Base-by-base conservation (phyloP, 2,888 invertebrate genomes). In the Allophyes oxyacanthae region DNA sequence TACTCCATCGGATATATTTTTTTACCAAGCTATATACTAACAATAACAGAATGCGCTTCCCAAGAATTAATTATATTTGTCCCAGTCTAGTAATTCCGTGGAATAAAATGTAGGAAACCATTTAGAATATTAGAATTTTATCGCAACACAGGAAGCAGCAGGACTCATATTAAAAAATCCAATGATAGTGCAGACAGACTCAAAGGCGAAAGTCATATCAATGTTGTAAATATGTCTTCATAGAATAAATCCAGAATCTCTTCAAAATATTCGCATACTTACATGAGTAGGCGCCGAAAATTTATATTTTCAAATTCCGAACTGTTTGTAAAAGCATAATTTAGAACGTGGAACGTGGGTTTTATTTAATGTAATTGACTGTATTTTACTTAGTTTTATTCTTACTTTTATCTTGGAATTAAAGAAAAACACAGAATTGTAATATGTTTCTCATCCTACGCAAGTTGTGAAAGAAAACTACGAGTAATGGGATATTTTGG, bases 241-340 rank as follows among this genome's bases (percentile, higher is more conserved):
- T 40, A 36, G 20, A 11, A 7, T 25, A 37, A 15, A n/a, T 3
- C 8, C 26, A n/a, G 41, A 54, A 32, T 10, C 6, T 8, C 20
- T 34, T 2, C 10, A 44, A 46, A 61, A 61, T 50, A 49, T 54
- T 13, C 20, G 15, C 15, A 7, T 8, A 64, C 38, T 49, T 20
- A 25, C 37, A 13, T 9, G 33, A 20, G 36, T 11, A 41, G 32
- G 10, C 28, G 38, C 44, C 2, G 15, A 37, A 10, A 36, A 26
- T 7, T 37, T 34, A 67, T 40, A 36, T 42, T 49, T 45, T 26
- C 38, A 37, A 64, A 44, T 28, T 10, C 8, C 1, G 0, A 14
- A 33, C n/a, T 54, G 38, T 54, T 64, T 46, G 34, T 25, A 6
- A 32, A 46, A 67, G 1, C 54, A 20, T 51, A 42, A 64, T 53